phyloP scores from a whole-genome alignment of 2,888 invertebrate genomes.

The Lymantria monacha region DNA sequence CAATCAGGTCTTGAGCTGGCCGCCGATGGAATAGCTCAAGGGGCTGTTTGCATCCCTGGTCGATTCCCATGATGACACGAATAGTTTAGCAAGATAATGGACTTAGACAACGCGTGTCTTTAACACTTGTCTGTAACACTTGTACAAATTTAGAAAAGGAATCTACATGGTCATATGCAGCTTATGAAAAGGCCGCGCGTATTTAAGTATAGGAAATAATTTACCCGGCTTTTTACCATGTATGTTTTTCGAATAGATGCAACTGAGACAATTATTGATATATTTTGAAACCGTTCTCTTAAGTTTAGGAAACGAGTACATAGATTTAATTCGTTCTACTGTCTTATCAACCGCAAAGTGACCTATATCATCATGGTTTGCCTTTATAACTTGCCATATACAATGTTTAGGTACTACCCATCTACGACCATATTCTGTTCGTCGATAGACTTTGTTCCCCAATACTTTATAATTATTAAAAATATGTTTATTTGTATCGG shows the following conservation, averaged over 20 bases:
- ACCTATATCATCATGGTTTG: conserved; percentile 48
- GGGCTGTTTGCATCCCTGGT: no score
- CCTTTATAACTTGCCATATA: conserved; percentile 39
- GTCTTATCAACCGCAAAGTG: conserved; percentile 9
- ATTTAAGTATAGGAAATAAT: conserved; percentile 7
- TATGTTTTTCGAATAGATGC: conserved; percentile 5
- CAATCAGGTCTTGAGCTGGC: no score
- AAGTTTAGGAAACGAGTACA: conserved; percentile 13
- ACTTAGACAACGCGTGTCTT: no score
- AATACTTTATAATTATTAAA: no score
- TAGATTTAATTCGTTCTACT: not conserved
- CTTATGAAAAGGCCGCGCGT: conserved; percentile 6
- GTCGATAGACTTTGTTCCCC: conserved; percentile 1
- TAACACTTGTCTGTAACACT: no score
- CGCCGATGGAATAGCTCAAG: no score
- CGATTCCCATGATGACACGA: no score
- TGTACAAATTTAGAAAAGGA: no score
- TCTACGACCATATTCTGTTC: not conserved
- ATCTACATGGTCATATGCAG: conserved; percentile 1
- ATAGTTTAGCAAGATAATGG: no score
- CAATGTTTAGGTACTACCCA: conserved; percentile 7
- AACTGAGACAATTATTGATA: conserved; percentile 4
- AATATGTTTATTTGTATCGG: no score
- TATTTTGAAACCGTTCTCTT: conserved; percentile 5
- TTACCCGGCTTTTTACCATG: conserved; percentile 3